phyloP scores from a whole-genome alignment of 2,888 invertebrate genomes.

The Adelphocoris suturalis region DNA sequence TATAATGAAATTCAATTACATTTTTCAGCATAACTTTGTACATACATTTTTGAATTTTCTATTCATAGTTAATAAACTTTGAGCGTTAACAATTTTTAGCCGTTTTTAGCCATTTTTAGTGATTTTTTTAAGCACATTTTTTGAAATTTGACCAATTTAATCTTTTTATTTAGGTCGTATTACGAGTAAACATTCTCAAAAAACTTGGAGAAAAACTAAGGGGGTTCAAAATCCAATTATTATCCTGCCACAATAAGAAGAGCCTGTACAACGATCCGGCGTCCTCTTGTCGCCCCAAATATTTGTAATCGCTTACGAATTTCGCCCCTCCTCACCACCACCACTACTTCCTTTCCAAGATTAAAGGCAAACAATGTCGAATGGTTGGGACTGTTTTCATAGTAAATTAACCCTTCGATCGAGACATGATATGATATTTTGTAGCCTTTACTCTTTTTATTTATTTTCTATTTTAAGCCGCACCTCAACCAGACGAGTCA shows the following conservation, averaged over 20 bases:
- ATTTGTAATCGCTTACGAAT: constrained; percentile 7
- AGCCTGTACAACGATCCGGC: background rate
- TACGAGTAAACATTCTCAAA: too few species aligned
- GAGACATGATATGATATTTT: background rate
- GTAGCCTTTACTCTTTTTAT: background rate
- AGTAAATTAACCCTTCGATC: background rate
- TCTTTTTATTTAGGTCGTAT: too few species aligned
- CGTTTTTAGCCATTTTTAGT: too few species aligned
- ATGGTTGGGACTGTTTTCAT: background rate
- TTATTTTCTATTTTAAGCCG: too few species aligned
- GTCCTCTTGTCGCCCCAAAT: constrained; percentile 3
- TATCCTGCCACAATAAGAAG: background rate
- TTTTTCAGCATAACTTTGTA: too few species aligned
- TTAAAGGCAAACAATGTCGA: constrained; percentile 36
- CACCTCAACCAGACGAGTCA: too few species aligned
- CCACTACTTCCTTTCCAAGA: background rate
- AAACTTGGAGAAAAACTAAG: background rate
- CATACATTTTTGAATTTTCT: too few species aligned
- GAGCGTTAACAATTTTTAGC: too few species aligned
- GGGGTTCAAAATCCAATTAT: background rate
- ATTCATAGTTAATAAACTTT: too few species aligned
- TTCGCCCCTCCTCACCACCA: background rate
- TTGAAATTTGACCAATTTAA: too few species aligned
- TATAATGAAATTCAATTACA: too few species aligned
- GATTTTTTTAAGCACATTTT: too few species aligned